Evolutionary conservation across 2,888 invertebrate species (phyloP), one percentile per base, ranked within the genome.

Genomic region (Lasioglossum calceatum): DNA sequence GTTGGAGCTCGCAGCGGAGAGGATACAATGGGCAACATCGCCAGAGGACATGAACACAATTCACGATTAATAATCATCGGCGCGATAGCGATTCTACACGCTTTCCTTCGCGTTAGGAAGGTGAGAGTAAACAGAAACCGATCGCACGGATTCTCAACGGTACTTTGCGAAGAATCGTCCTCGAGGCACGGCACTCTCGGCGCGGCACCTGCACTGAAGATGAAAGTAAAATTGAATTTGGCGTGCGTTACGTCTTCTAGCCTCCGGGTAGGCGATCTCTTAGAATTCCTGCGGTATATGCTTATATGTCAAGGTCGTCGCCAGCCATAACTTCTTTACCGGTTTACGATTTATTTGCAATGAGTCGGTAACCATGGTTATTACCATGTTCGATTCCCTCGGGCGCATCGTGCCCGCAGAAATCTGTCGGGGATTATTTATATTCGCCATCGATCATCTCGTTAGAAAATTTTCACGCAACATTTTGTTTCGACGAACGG

Each of bases 261-360:
- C 91, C 88, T 89, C 77, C 82, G 88, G 87, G 81, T 86, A 88
- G 82, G 88, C 86, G 86, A 81, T 90, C 91, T 91, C 88, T 91
- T 89, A 91, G 91, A 91, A 86, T 86, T 90, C 89, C 87, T 85
- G 85, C 79, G 85, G 89, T 88, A 79, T 81, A 76, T 86, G 78
- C 90, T 91, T 91, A 91, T 91, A 91, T 93, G 93, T 93, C 93
- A 93, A 93, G 93, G 93, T 93, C 93, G 92, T 82, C 89, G 77
- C 91, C 89, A 54, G 86, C 89, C 88, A 89, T 87, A 88, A 89
- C 91, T 92, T 89, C 90, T 89, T 89, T 81, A 84, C 76, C 77
- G 78, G 61, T 80, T 86, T 79, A 84, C 83, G 82, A 87, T 90
- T 89, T 88, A 86, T 82, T 85, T 82, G 77, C 81, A 81, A 82